Base-by-base conservation (phyloP, 2,797 vertebrate species). In the Gephyroberyx darwinii region DNA sequence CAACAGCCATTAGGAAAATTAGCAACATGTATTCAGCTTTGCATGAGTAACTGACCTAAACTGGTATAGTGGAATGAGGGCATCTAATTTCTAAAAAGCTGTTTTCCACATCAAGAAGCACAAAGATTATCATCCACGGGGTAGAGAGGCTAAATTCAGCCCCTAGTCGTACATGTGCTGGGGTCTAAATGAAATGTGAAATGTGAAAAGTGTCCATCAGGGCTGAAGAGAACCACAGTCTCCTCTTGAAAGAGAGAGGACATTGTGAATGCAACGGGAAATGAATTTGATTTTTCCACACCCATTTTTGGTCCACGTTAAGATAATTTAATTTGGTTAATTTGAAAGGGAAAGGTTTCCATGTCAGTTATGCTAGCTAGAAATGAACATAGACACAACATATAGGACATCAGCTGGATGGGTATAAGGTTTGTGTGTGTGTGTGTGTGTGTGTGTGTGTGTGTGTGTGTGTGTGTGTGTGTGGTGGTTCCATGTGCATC, bases 361-460 rank as follows among this genome's bases (percentile, higher is more conserved):
- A 54, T 5, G 22, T 17, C 45, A 47, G 45, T 14, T 14, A 1
- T 47, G 45, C 37, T 39, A 39, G 45, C 45, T 47, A 47, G 14
- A 47, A 2, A 39, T 51, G 19, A 31, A 16, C 26, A 30, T 30
- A 31, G 3, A 16, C 22, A n/a, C 4, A 17, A 30, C 51, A 53
- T 17, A 26, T 13, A 53, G 2, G 1, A 26, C n/a, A 51, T 20
- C 7, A 51, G n/a, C 33, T 37, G 26, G 5, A 5, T 19, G 26
- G 17, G 16, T 51, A 16, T 51, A 35, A 55, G 5, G 19, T 45
- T 13, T 31, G 26, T 54, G 33, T 41, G 43, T 50, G 43, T 57
- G 55, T 54, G 5, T 47, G 58, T n/a, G n/a, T n/a, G n/a, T n/a
- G n/a, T 61, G 17, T 64, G 30, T 26, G 47, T 39, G 47, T 52